Conservation (phyloP, 1,140 invertebrate genomes). For the Venturia canescens region DNA sequence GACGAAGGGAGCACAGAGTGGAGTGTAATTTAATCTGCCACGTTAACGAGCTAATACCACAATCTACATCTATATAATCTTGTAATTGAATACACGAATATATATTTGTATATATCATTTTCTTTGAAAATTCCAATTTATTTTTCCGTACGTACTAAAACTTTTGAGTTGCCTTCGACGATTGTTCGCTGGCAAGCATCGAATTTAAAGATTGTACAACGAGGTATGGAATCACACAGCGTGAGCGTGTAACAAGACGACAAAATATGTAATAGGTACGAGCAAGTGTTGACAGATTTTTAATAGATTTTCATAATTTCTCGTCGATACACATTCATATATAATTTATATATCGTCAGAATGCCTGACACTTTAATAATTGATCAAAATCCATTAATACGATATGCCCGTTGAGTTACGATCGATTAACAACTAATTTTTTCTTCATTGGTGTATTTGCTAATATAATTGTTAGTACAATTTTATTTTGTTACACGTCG, state of each 20-base stretch:
- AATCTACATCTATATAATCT: too few species aligned
- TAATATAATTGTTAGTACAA: background rate
- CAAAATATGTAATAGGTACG: constrained; percentile 8
- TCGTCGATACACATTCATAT: background rate
- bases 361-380: too few species aligned
- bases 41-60: too few species aligned
- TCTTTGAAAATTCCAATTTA: background rate
- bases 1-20: too few species aligned
- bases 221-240: constrained; percentile 21
- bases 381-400: background rate
- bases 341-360: too few species aligned
- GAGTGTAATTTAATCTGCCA: too few species aligned
- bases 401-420: too few species aligned
- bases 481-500: too few species aligned
- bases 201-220: constrained; percentile 35
- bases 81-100: too few species aligned
- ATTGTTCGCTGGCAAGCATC: background rate
- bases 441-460: constrained; percentile 20
- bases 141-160: background rate
- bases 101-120: too few species aligned
- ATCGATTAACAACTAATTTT: background rate
- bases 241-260: constrained; percentile 10
- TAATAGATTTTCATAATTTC: background rate
- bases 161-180: background rate
- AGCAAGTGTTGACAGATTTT: constrained; percentile 13